phyloP scores from a whole-genome alignment of 2,113 vertebrate genomes.

The Lophura nycthemera region DNA sequence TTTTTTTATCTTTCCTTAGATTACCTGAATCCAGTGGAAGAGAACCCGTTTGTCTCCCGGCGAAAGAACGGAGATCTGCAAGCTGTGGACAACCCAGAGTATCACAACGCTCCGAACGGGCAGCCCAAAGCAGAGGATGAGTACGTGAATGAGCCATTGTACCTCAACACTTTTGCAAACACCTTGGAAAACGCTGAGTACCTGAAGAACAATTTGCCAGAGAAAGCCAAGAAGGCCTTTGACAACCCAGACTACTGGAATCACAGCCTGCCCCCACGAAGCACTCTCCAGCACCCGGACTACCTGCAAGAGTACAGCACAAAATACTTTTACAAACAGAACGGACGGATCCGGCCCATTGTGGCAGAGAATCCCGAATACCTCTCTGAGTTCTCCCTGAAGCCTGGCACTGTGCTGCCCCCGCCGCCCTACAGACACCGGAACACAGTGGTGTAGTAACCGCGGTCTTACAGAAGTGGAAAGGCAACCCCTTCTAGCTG shows the following conservation, averaged over 20 bases:
- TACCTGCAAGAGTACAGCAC: constrained; percentile 90
- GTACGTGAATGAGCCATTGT: constrained; percentile 91
- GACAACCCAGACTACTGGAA: constrained; percentile 99
- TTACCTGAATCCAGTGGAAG: constrained; percentile 93
- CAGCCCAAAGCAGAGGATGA: constrained; percentile 90
- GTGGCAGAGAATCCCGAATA: constrained; percentile 97
- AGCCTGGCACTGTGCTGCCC: constrained; percentile 91
- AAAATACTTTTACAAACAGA: constrained; percentile 97
- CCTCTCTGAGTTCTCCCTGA: constrained; percentile 93
- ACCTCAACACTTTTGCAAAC: constrained; percentile 94
- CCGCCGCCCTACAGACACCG: constrained; percentile 97
- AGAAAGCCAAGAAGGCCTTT: constrained; percentile 95
- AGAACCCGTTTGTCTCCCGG: constrained; percentile 94
- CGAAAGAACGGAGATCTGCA: constrained; percentile 92
- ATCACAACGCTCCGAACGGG: constrained; percentile 87
- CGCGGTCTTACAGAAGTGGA: neutral
- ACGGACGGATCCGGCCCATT: constrained; percentile 90
- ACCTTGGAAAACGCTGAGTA: constrained; percentile 82
- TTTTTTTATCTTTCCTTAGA: constrained; percentile 73
- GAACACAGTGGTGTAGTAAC: constrained; percentile 93
- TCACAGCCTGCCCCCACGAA: constrained; percentile 92
- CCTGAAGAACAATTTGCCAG: constrained; percentile 87
- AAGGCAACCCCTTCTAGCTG: constrained; percentile 62
- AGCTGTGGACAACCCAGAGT: constrained; percentile 93
- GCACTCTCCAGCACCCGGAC: constrained; percentile 89